phyloP scores from a whole-genome alignment of 2,797 vertebrate species.

The Xerus rutilus region DNA sequence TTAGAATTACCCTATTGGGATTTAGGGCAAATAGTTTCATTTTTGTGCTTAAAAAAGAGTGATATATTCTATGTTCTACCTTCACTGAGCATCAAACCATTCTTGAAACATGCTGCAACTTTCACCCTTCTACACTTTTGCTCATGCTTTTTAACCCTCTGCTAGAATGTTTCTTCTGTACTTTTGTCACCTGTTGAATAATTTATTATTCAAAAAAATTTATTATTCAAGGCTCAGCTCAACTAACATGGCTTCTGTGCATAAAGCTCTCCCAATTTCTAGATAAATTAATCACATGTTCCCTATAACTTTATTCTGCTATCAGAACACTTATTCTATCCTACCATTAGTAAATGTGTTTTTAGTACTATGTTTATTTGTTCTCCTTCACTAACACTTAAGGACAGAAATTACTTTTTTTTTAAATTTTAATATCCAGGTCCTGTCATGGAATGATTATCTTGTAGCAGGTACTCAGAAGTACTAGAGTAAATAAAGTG shows the following conservation, averaged over 20 bases:
- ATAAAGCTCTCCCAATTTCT: constrained; percentile 28
- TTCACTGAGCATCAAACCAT: not conserved
- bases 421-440: constrained; percentile 6
- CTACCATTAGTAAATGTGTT: not conserved
- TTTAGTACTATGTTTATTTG: not conserved
- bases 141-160: not conserved
- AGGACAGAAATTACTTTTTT: not conserved
- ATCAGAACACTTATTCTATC: not conserved
- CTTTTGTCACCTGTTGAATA: not conserved
- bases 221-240: constrained; percentile 38
- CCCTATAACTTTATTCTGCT: not conserved
- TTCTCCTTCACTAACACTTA: not conserved
- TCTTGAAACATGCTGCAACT: not conserved
- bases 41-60: not conserved
- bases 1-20: not conserved
- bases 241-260: constrained; percentile 29
- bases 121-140: not conserved
- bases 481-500: not conserved
- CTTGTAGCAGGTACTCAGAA: not conserved
- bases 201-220: constrained; percentile 53
- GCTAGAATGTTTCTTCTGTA: constrained; percentile 3
- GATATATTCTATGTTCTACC: not conserved
- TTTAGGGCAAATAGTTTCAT: not conserved
- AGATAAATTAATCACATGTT: constrained; percentile 41
- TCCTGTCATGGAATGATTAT: not conserved